Base-by-base conservation (phyloP, 2,888 invertebrate genomes). In the Rotaria magnacalcarata region DNA sequence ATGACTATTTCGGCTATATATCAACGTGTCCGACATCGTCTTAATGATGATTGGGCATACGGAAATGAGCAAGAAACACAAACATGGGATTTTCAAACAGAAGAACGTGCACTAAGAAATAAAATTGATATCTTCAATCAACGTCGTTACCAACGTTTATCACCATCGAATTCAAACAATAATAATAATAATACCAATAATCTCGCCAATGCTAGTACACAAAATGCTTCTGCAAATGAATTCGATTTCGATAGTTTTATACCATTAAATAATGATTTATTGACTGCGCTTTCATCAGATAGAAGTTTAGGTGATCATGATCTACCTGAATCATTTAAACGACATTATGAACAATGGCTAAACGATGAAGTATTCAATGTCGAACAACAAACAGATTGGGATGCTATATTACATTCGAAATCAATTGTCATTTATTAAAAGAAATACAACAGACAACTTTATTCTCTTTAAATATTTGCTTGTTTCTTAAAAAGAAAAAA, bases 11-110 rank as follows among this genome's bases (percentile, higher is more conserved):
- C 97, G 90, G 97, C 97, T 87, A 99, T 99, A 90, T 99, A 99
- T 91, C 95, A 96, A 87, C 97, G 98, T 93, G 93, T 93, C 16
- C 93, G 97, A 52, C 97, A 97, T 92, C 93, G 97, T 86, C 93
- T 99, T 80, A 98, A 97, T 90, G 99, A 99, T 90, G 99, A 99
- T 91, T 99, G 99, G 99, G 99, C 99, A 6, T 99, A 95, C 92
- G 98, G 98, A 86, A 99, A 99, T 92, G 95, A 86, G 47, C 86
- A 86, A 85, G 86, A 86, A 74, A 85, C 86, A 16, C 86, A 86
- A 85, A 60, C 58, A 34, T 86, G 86, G 86, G 86, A 86, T 58
- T 86, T 86, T 86, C 86, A 86, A 84, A 85, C 80, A 47, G 86
- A 86, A 54, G 86, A 86, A 85, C 85, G 85, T 52, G 75, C 86